These are phyloP conservation scores for Chymomyza procnemis DNA, from an alignment of 2,888 invertebrate genomes.

Conservation along the genomic window DNA sequence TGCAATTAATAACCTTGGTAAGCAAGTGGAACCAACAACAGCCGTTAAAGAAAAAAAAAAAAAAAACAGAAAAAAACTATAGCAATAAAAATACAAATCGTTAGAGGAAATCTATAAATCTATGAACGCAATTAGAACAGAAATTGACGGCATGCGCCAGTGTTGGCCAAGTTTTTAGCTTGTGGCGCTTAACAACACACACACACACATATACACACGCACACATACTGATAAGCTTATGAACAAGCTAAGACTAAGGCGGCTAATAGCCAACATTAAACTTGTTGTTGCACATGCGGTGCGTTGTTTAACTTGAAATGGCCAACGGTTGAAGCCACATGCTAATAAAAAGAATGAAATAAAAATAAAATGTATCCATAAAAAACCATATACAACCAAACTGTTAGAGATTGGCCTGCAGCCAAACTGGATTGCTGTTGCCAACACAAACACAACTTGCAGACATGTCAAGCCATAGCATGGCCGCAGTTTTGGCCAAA, in stretches of 20 bases:
- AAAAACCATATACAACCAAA: not conserved
- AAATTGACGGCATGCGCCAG: constrained; percentile 29
- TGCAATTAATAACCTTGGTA: constrained; percentile 46
- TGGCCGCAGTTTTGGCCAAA: not conserved
- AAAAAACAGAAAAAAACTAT: not conserved
- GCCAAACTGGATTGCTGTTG: constrained; percentile 16
- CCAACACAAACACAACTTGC: constrained; percentile 7
- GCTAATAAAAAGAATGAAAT: constrained; percentile 28
- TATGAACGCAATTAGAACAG: constrained; percentile 67
- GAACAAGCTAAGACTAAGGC: not conserved
- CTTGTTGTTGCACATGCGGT: constrained; percentile 19
- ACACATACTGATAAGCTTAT: not conserved
- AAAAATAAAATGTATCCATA: constrained; percentile 31
- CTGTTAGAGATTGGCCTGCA: not conserved
- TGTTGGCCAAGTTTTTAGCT: constrained; percentile 12
- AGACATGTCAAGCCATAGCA: constrained; percentile 18
- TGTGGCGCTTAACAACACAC: not conserved
- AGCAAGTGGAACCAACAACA: constrained; percentile 27
- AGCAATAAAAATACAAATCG: constrained; percentile 13
- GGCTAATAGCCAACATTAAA: constrained; percentile 9
- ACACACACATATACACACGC: not conserved
- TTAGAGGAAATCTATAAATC: constrained; percentile 59
- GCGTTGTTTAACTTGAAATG: constrained; percentile 6
- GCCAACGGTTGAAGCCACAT: constrained; percentile 20
- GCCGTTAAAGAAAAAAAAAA: too few relatives aligned